Evolutionary conservation across 1,140 invertebrate species (phyloP).

Genomic region (Chelonus insularis): DNA sequence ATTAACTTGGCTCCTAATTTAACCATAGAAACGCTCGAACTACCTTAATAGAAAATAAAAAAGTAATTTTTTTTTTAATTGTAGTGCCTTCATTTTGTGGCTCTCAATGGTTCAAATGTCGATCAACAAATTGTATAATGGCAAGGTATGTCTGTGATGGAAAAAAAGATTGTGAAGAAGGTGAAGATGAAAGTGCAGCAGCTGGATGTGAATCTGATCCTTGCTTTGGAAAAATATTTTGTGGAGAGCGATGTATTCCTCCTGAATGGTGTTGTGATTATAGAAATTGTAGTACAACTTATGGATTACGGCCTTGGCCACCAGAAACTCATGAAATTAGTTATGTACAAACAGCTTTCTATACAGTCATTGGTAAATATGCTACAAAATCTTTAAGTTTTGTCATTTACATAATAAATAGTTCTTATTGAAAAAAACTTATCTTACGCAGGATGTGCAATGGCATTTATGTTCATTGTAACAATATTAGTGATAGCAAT

Average conservation of each 20-base stretch:
- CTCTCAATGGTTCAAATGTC: constrained; percentile 33
- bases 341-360: constrained; percentile 57
- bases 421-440: neutral
- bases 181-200: constrained; percentile 57
- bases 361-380: constrained; percentile 53
- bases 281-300: constrained; percentile 43
- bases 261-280: constrained; percentile 60
- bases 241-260: constrained; percentile 62
- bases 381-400: no score
- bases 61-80: no score
- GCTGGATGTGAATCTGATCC: constrained; percentile 58
- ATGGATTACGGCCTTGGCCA: constrained; percentile 27
- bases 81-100: constrained; percentile 31
- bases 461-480: constrained; percentile 57
- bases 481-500: constrained; percentile 56
- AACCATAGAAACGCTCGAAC: no score
- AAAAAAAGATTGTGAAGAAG: constrained; percentile 65
- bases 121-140: constrained; percentile 59
- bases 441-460: constrained; percentile 50
- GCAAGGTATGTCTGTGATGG: constrained; percentile 69
- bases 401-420: neutral
- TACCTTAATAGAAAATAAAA: no score
- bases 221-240: constrained; percentile 53
- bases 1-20: no score
- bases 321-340: constrained; percentile 44